Conservation (phyloP, 1,140 invertebrate genomes). For the Sesamia nonagrioides region DNA sequence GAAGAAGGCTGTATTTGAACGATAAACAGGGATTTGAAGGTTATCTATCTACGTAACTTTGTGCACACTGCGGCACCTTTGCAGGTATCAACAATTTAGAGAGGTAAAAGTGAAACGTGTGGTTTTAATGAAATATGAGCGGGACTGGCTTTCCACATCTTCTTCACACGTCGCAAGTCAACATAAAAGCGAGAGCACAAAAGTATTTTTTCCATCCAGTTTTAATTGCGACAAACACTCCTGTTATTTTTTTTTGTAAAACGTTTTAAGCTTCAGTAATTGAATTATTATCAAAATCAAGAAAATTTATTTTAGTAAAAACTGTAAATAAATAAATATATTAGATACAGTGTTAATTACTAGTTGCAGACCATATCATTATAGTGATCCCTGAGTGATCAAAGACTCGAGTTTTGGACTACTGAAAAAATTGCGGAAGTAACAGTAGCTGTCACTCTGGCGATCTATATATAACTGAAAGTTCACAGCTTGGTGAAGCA, state of each 20-base stretch:
- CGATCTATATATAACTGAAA: conserved; percentile 56
- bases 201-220: conserved; percentile 31
- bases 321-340: neutral
- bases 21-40: conserved; percentile 9
- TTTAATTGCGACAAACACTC: conserved; percentile 29
- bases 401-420: conserved; percentile 47
- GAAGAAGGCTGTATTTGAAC: conserved; percentile 28
- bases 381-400: conserved; percentile 35
- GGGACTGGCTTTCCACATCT: conserved; percentile 59
- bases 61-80: conserved; percentile 12
- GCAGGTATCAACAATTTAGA: conserved; percentile 39
- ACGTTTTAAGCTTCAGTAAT: neutral
- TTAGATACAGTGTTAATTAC: neutral
- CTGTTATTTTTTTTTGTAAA: conserved; percentile 13
- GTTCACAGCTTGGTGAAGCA: conserved; percentile 52
- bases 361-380: conserved; percentile 16
- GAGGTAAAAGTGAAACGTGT: conserved; percentile 45
- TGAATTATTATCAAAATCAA: neutral
- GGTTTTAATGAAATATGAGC: conserved; percentile 46
- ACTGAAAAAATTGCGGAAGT: conserved; percentile 56
- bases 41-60: conserved; percentile 1
- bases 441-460: conserved; percentile 48
- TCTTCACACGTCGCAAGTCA: conserved; percentile 61
- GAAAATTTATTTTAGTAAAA: no score
- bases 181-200: conserved; percentile 40